A percentile compares a stretch with the other conserved stretches of the same genome.
Conservation (phyloP, 1,140 invertebrate species). For the Nilaparvata lugens region DNA sequence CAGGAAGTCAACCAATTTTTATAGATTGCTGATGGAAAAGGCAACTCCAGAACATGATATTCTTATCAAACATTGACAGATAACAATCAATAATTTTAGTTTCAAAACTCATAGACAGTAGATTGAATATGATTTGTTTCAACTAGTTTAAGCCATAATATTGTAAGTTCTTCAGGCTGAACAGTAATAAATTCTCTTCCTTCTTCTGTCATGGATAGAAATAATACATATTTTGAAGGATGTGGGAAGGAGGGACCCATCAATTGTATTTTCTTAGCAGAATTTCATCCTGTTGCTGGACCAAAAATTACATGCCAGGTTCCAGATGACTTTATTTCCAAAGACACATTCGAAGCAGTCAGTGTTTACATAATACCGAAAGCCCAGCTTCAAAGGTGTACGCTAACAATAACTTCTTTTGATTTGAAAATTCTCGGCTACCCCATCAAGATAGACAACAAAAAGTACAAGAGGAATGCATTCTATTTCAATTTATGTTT, state of each 20-base stretch:
- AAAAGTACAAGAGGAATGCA: slow-evolving; percentile 87
- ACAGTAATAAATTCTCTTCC: not conserved
- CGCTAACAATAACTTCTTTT: slow-evolving; percentile 78
- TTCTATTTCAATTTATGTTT: slow-evolving; percentile 94
- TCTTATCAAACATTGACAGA: no score
- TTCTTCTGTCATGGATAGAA: slow-evolving; percentile 6
- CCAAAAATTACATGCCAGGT: slow-evolving; percentile 83
- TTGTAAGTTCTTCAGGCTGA: no score
- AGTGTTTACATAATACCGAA: slow-evolving; percentile 94
- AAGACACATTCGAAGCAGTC: slow-evolving; percentile 88
- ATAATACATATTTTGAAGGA: slow-evolving; percentile 22
- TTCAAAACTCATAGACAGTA: no score
- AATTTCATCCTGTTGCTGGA: slow-evolving; percentile 77
- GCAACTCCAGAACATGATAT: no score
- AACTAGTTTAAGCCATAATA: no score
- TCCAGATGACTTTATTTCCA: slow-evolving; percentile 80
- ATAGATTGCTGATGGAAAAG: no score
- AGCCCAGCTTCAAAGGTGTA: slow-evolving; percentile 76
- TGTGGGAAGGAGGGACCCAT: slow-evolving; percentile 50
- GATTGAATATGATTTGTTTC: no score
- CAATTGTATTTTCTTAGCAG: slow-evolving; percentile 74
- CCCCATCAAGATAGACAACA: slow-evolving; percentile 80
- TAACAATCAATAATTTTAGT: no score
- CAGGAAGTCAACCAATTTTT: no score
- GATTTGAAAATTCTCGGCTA: slow-evolving; percentile 88